Evolutionary conservation across 2,113 vertebrate species (phyloP).

Genomic region (Calyptommatus sinebrachiatus): DNA sequence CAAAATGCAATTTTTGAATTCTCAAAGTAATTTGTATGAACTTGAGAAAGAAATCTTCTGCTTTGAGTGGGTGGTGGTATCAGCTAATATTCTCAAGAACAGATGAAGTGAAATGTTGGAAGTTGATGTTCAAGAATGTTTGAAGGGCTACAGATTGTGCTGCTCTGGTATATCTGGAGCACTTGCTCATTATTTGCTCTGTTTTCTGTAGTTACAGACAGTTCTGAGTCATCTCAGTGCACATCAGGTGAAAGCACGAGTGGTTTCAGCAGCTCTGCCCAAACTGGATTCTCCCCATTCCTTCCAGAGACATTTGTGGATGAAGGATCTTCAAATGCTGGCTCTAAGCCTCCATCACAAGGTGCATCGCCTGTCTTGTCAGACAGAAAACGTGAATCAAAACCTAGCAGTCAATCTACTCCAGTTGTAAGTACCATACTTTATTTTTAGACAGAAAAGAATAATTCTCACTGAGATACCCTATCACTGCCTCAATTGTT

Average conservation of each 20-base stretch:
- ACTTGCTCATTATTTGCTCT: neutral
- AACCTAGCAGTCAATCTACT: slow-evolving; percentile 66
- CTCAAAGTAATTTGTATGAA: no score
- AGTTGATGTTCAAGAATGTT: no score
- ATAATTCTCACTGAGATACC: neutral
- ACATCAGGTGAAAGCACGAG: slow-evolving; percentile 71
- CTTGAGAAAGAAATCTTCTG: no score
- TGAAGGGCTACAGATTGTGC: no score
- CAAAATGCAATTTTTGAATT: no score
- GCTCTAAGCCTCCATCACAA: slow-evolving; percentile 46
- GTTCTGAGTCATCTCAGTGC: slow-evolving; percentile 76
- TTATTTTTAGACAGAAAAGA: neutral
- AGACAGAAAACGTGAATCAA: slow-evolving; percentile 64
- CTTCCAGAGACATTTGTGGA: slow-evolving; percentile 64
- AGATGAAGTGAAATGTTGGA: no score
- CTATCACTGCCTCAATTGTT: neutral
- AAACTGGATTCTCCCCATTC: slow-evolving; percentile 43
- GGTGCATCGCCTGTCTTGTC: slow-evolving; percentile 63
- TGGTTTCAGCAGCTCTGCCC: slow-evolving; percentile 53
- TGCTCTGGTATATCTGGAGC: neutral
- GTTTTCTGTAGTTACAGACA: slow-evolving; percentile 65
- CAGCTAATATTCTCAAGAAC: no score
- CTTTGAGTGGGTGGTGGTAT: no score
- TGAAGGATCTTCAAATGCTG: slow-evolving; percentile 61
- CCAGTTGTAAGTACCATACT: slow-evolving; percentile 68